Base-by-base conservation (phyloP, 2,113 vertebrate genomes). In the Pseudopodoces humilis region DNA sequence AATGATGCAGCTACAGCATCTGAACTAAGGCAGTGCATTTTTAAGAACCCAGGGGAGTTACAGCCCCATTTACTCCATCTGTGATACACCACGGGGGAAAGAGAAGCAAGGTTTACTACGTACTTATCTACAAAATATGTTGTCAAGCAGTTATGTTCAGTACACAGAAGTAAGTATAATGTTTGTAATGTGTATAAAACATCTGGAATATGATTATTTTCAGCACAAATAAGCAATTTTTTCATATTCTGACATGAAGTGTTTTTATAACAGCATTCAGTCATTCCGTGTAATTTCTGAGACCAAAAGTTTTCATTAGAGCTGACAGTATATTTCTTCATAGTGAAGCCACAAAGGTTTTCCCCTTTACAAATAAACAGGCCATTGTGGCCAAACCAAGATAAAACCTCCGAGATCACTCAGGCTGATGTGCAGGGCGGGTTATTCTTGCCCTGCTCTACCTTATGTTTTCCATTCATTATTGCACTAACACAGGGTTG, bases 51-150 rank as follows among this genome's bases (percentile, higher is more conserved):
- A 35, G 30, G 96, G 96, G 97, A 97, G 88, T 97, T 98, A 69
- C 77, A 95, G 97, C 96, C 78, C 96, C 97, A 98, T 98, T 98
- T 98, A 96, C 94, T 98, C 98, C 98, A 98, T 98, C 98, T 98
- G 98, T 96, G 97, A 93, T 92, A 96, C 89, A 95, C 70, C 60
- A 81, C 1, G 11, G 21, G 84, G 68, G 86, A 71, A 76, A 95
- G 31, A 49, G 41, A 78, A 92, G 63, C 68, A 88, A 90, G 81
- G 65, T 96, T 94, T 96, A 93, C 86, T 92, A 85, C 18, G 80
- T 91, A 93, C 96, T 97, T 93, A 94, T 82, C 94, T 70, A 84
- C 91, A 94, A 94, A 96, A 96, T 81, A 74, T 70, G 94, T 95
- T 96, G 94, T 96, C 88, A 92, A 77, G 78, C 47, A 86, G 71